phyloP scores from a whole-genome alignment of 2,888 invertebrate species.

The Tetranychus piercei region DNA sequence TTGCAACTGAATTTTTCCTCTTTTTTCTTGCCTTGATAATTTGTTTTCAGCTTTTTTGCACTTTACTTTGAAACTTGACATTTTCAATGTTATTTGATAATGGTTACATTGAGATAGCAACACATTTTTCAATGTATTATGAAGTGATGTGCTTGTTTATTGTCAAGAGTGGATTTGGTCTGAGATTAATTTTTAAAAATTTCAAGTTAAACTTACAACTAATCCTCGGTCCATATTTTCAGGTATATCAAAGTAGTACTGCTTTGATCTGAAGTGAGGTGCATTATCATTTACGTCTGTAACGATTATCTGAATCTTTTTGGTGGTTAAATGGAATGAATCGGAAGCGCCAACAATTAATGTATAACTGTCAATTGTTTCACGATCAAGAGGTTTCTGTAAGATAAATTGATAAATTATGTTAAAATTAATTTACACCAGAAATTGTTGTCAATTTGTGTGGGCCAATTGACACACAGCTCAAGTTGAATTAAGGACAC shows the following conservation, averaged over 20 bases:
- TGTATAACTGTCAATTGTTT: conserved; percentile 56
- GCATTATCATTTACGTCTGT: conserved; percentile 89
- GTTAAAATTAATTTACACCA: neutral
- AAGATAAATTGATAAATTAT: neutral
- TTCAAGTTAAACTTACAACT: conserved; percentile 37
- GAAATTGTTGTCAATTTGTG: neutral
- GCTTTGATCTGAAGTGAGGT: conserved; percentile 59
- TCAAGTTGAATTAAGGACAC: neutral
- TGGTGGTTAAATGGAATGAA: neutral
- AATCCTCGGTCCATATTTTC: conserved; percentile 71
- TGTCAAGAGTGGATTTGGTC: neutral
- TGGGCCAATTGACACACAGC: neutral
- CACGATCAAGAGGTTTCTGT: conserved; percentile 49
- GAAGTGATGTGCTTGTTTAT: neutral
- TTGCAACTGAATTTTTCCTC: neutral
- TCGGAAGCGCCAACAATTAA: conserved; percentile 60
- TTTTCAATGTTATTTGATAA: no score
- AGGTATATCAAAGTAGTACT: conserved; percentile 74
- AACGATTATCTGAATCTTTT: conserved; percentile 35
- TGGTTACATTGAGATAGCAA: no score
- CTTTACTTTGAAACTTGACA: no score
- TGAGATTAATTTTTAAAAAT: neutral
- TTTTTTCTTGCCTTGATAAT: neutral
- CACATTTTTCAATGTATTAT: no score
- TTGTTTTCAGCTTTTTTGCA: no score